A percentile compares a stretch with the other conserved stretches of the same genome.
Evolutionary conservation across 2,888 invertebrate species (phyloP).

Genomic region (Drosophila diplacantha): DNA sequence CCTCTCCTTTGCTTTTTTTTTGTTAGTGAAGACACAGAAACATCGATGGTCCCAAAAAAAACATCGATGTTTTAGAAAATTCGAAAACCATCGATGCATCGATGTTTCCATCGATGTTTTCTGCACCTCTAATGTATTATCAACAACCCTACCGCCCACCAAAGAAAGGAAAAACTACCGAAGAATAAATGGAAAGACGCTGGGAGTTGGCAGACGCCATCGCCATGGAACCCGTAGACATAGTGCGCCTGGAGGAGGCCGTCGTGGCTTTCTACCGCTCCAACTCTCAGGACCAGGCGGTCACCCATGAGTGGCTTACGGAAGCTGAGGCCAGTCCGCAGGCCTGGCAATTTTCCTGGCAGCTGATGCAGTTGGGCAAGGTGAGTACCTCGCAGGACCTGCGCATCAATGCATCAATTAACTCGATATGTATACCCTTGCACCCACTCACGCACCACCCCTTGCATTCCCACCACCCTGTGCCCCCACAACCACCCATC

Average conservation of each 20-base stretch:
- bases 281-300: conserved; percentile 82
- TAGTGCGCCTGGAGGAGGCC: conserved; percentile 76
- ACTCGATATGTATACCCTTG: conserved; percentile 35
- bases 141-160: too few species aligned
- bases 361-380: conserved; percentile 88
- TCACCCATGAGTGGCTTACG: conserved; percentile 91
- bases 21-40: too few species aligned
- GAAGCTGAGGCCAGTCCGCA: conserved; percentile 90
- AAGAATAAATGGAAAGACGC: conserved; percentile 11
- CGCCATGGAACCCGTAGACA: conserved; percentile 74
- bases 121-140: too few species aligned
- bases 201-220: conserved; percentile 21
- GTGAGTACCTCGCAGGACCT: conserved; percentile 78
- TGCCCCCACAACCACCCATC: background rate
- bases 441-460: conserved; percentile 17
- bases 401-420: conserved; percentile 45
- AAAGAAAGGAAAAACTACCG: conserved; percentile 17
- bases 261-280: conserved; percentile 77
- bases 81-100: too few species aligned
- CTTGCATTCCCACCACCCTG: conserved; percentile 1
- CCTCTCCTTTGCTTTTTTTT: too few species aligned
- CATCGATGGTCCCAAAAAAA: too few species aligned
- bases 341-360: conserved; percentile 96
- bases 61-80: too few species aligned
- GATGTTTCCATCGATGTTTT: too few species aligned